phyloP scores from a whole-genome alignment of 1,140 invertebrate species.

The Lucilia cuprina region DNA sequence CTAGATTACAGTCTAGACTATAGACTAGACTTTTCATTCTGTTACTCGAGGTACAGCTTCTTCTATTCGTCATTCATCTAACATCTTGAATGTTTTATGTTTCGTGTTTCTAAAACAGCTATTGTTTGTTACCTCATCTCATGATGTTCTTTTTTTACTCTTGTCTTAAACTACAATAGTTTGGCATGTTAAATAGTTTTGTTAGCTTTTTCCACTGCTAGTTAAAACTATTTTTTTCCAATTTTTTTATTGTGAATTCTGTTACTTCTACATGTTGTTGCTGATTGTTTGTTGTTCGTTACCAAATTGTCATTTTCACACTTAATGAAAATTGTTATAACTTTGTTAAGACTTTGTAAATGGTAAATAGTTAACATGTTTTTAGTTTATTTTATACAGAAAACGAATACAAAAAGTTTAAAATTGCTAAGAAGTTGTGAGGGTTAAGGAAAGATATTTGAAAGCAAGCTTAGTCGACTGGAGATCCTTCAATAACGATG shows the following conservation, averaged over 20 bases:
- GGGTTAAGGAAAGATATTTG: too few species aligned
- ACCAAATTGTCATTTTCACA: conserved; percentile 31
- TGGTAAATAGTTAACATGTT: neutral
- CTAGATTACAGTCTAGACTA: too few species aligned
- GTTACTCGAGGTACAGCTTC: too few species aligned
- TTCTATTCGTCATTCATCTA: neutral
- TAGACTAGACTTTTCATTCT: too few species aligned
- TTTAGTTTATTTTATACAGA: neutral
- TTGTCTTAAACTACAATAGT: neutral
- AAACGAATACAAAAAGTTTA: too few species aligned
- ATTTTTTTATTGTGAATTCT: neutral
- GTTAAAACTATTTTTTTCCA: neutral
- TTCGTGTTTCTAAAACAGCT: conserved; percentile 5
- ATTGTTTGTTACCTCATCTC: neutral
- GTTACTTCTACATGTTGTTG: neutral
- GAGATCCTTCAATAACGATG: too few species aligned
- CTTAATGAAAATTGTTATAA: conserved; percentile 31
- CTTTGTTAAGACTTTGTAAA: neutral
- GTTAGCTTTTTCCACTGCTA: neutral
- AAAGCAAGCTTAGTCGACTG: too few species aligned
- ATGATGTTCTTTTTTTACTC: conserved; percentile 7
- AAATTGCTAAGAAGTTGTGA: too few species aligned
- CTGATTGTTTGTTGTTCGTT: conserved; percentile 20
- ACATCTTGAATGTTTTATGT: neutral
- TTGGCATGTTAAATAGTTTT: conserved; percentile 18